Evolutionary conservation across 2,888 invertebrate genomes (phyloP).

Genomic region (Lithophane socia): DNA sequence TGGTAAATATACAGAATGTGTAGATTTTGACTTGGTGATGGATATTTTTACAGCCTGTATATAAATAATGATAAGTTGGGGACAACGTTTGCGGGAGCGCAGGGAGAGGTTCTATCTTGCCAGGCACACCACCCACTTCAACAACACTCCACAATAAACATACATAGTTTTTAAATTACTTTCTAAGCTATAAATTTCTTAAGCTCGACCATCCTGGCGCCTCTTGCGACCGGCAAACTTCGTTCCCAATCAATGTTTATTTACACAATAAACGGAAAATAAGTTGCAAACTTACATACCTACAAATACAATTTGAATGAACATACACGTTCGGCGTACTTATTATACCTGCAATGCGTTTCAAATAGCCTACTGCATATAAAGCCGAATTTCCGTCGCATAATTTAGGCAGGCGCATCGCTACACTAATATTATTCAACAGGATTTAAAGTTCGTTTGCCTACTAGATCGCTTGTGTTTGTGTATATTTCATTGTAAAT

Average conservation of each 20-base stretch:
- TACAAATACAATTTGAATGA: neutral
- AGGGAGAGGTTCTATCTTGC: neutral
- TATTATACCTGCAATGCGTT: neutral
- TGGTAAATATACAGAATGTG: neutral
- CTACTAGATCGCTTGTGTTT: neutral
- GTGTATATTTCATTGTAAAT: neutral
- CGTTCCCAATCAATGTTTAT: no score
- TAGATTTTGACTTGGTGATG: neutral
- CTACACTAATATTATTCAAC: neutral
- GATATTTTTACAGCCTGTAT: neutral
- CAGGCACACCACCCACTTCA: slow-evolving; percentile 2
- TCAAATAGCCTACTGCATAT: neutral
- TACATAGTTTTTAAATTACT: neutral
- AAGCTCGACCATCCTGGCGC: neutral
- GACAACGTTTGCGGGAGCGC: neutral
- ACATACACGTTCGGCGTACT: neutral
- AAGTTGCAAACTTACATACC: neutral
- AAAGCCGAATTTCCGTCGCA: neutral
- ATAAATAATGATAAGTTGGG: neutral
- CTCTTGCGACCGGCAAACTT: no score
- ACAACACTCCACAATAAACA: slow-evolving; percentile 1
- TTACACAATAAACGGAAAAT: slow-evolving; percentile 29
- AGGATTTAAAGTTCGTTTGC: neutral
- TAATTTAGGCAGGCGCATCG: neutral
- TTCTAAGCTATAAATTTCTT: neutral